These are phyloP conservation scores for Caerostris darwini DNA, from an alignment of 1,140 invertebrate species.

Conservation along the genomic window DNA sequence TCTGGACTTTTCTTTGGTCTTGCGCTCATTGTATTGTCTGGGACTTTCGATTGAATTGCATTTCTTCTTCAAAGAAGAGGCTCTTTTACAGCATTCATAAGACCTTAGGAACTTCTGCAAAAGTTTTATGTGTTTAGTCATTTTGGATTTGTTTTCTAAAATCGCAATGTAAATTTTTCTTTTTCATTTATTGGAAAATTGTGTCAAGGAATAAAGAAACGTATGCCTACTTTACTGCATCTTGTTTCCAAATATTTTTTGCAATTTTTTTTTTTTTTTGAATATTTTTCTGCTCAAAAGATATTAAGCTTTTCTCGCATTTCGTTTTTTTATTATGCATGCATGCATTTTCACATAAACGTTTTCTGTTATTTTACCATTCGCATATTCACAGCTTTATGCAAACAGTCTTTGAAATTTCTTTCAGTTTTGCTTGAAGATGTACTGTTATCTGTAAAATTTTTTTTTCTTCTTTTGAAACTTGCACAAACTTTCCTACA, in stretches of 20 bases:
- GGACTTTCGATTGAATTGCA: background rate
- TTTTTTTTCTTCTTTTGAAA: background rate
- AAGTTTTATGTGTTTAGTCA: slow-evolving; percentile 40
- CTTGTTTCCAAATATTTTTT: background rate
- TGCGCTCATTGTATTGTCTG: background rate
- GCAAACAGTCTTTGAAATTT: background rate
- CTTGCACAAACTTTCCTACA: background rate
- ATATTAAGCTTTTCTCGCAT: slow-evolving; percentile 17
- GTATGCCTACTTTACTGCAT: background rate
- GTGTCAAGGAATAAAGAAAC: background rate
- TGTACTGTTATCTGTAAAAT: no score
- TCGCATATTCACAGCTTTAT: background rate
- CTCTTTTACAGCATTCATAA: background rate
- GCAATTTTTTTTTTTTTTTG: background rate
- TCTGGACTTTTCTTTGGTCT: background rate
- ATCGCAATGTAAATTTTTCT: background rate
- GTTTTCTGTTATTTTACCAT: background rate
- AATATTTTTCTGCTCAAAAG: background rate
- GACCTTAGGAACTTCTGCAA: slow-evolving; percentile 28
- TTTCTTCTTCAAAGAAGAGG: background rate
- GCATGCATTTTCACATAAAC: background rate
- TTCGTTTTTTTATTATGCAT: slow-evolving; percentile 28
- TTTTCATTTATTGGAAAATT: background rate
- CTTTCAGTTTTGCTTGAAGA: no score
- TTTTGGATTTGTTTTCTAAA: background rate